Conservation (phyloP, 2,888 invertebrate genomes). For the Acholoe squamosa region DNA sequence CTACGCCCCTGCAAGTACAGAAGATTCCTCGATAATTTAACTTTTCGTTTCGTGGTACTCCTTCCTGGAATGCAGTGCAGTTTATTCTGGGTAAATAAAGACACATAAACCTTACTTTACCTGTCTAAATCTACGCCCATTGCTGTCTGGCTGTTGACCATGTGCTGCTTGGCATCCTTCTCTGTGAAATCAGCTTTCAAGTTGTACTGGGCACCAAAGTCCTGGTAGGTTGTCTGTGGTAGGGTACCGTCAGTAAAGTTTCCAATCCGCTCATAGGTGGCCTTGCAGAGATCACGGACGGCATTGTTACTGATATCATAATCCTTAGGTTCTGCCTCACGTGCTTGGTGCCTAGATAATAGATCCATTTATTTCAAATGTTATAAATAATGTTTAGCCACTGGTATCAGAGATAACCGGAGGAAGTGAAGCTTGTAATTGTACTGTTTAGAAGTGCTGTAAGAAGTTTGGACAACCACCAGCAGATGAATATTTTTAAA, state of each 20-base stretch:
- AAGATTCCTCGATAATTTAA: too few species aligned
- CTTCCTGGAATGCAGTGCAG: too few species aligned
- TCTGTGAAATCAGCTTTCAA: conserved; percentile 77
- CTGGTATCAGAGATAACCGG: not conserved
- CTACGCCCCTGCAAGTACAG: too few species aligned
- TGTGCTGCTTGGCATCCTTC: conserved; percentile 75
- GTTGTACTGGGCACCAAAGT: conserved; percentile 75
- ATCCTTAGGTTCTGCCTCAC: conserved; percentile 82
- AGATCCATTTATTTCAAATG: not conserved
- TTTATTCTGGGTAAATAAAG: too few species aligned
- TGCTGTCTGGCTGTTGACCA: conserved; percentile 77
- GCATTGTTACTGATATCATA: conserved; percentile 79
- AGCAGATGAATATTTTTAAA: too few species aligned
- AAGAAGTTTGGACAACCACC: too few species aligned
- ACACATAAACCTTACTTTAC: conserved; percentile 67
- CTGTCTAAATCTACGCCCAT: conserved; percentile 77
- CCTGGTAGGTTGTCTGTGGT: conserved; percentile 81
- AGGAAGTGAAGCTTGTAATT: not conserved
- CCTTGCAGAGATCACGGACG: conserved; percentile 76
- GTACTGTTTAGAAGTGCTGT: not conserved
- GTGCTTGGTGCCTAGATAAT: conserved; percentile 79
- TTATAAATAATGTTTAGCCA: not conserved
- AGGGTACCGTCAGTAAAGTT: conserved; percentile 78
- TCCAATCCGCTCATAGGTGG: conserved; percentile 80
- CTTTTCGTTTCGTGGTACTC: too few species aligned